Evolutionary conservation across 2,797 vertebrate species (phyloP).

Genomic region (Artibeus lituratus): DNA sequence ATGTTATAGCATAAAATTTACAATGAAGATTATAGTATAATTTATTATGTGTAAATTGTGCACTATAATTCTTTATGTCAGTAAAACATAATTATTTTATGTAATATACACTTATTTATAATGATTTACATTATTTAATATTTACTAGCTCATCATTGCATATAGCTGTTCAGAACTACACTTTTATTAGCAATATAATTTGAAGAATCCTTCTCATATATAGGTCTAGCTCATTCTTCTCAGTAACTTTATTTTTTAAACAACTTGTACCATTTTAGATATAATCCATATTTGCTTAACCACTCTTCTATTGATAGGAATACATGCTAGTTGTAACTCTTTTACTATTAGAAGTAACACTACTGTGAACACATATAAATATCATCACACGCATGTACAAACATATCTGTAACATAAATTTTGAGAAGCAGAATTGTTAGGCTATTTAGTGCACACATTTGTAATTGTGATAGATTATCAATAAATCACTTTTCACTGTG

Average conservation of each 20-base stretch:
- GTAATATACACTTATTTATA: background rate
- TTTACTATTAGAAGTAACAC: background rate
- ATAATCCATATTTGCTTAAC: background rate
- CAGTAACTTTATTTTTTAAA: background rate
- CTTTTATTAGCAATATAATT: background rate
- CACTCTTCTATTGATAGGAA: background rate
- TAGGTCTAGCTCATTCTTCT: background rate
- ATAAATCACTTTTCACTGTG: too few species aligned
- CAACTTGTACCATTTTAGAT: background rate
- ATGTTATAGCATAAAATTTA: background rate
- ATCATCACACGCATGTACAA: background rate
- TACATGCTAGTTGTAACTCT: background rate
- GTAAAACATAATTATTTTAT: background rate
- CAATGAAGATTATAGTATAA: background rate
- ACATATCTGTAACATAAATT: background rate
- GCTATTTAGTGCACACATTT: background rate
- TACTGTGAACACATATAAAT: background rate
- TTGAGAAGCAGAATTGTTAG: background rate
- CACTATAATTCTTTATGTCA: background rate
- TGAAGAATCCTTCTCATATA: background rate
- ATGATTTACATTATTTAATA: background rate
- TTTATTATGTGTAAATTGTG: background rate
- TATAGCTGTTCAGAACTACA: background rate
- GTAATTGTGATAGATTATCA: background rate
- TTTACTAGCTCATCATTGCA: background rate